Evolutionary conservation across 2,888 invertebrate species (phyloP), one percentile per base, ranked within the genome.

Genomic region (Drosophila lacicola): DNA sequence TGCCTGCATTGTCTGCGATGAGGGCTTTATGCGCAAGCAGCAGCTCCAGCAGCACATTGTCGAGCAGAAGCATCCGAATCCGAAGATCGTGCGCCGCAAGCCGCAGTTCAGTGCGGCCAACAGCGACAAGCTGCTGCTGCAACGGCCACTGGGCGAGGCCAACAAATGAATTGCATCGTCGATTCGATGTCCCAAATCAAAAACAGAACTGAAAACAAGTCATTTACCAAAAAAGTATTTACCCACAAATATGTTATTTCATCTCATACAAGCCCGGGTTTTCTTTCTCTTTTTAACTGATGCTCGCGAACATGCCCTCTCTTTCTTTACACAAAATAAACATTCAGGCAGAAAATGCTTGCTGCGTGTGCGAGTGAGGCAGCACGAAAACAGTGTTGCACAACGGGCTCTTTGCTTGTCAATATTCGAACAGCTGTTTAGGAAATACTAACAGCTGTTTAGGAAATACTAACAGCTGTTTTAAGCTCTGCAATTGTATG

Each of bases 21-120:
- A 95, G 79, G 97, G 96, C 0, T 97, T 96, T 88, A 97, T 97
- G 96, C 93, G 97, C 10, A 97, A 96, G 85, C 96, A 96, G 3
- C 93, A 95, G 62, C 93, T 97, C 0, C 95, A 96, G 88, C 94
- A 95, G 42, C 97, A 97, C 85, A 96, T 96, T 96, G 74, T 29
- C 86, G 36, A 64, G 71, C 45, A 85, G 74, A 71, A 88, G 25
- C 97, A 97, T 90, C 90, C 95, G 39, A 96, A 96, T 57, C 96
- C 96, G 79, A 96, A 96, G 0, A 97, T 97, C 73, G 96, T 97
- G 0, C 95, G 97, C 0, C 97, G 97, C 89, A 96, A 96, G 88
- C 97, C 97, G 0, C 93, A 96, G 51, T 93, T 97, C 13, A 84
- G 60, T 36, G 55, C 68, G 3, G 72, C 67, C 10, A 80, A 76